These are phyloP conservation scores for Sphinx pinastri DNA, from an alignment of 2,888 invertebrate species.

Conservation along the genomic window DNA sequence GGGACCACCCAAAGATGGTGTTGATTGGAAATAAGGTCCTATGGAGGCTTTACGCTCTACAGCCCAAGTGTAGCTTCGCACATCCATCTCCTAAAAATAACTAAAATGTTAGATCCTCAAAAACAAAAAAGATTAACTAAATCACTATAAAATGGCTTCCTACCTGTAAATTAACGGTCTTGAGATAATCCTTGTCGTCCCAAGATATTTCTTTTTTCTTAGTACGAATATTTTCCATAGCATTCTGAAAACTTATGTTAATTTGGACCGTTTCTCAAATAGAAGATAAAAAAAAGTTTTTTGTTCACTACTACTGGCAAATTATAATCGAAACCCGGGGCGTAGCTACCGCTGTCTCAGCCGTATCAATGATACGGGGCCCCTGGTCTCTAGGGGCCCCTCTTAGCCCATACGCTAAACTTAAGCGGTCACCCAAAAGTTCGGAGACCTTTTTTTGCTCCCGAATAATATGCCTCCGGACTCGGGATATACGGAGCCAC, in stretches of 20 bases:
- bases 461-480: no score
- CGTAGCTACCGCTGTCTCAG: no score
- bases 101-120: constrained; percentile 2
- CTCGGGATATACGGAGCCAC: no score
- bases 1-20: constrained; percentile 50
- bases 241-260: not conserved
- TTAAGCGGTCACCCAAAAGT: no score
- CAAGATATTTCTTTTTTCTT: constrained; percentile 57
- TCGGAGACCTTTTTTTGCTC: no score
- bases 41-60: constrained; percentile 62
- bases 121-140: not conserved
- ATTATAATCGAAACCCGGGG: no score
- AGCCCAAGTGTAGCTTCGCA: constrained; percentile 44
- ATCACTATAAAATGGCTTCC: not conserved
- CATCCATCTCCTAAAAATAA: constrained; percentile 44
- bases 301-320: no score
- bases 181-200: constrained; percentile 47
- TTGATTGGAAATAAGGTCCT: constrained; percentile 59
- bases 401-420: no score
- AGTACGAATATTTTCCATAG: not conserved
- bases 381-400: no score
- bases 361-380: no score
- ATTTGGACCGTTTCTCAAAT: no score
- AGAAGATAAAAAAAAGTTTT: no score
- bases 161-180: constrained; percentile 51